Evolutionary conservation across 2,888 invertebrate species (phyloP), one percentile per base, ranked within the genome.

Genomic region (Pycnomerus fuliginosus): DNA sequence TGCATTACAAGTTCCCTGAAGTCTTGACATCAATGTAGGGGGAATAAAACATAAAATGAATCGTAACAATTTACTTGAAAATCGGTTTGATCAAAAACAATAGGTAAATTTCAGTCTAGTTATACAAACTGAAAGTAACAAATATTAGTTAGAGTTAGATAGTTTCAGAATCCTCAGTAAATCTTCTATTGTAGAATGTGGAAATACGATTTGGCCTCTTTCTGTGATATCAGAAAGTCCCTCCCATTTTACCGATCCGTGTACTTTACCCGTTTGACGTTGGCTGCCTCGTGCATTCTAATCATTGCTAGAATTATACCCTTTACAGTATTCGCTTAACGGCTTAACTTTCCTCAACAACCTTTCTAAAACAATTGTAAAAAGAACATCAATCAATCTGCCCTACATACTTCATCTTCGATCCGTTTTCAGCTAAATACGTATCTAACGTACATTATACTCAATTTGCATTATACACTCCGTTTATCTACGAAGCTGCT

Each of bases 241-340:
- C 42, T 12, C 43, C 43, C 43, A 35, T 48, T 43, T 39, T 32
- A 43, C 17, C 27, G 48, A 47, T 43, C 27, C 48, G 43, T 48
- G 43, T 38, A 48, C 42, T 48, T 47, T 29, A 30, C 39, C 16
- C 47, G 42, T 47, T 47, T 42, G 38, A 47, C 40, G 47, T 42
- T 34, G 20, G 47, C 24, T 37, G 47, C 37, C 36, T 25, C 33
- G 27, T 47, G 47, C 47, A 48, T 48, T 43, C 43, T 48, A 43
- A 48, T 48, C 47, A 34, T 36, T 33, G 25, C 27, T 28, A 28
- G 45, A 45, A 35, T 45, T 45, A 45, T 35, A 41, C 31, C 41
- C 13, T 29, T 34, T 20, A 25, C 31, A 33, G 15, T 17, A 14
- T 40, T 41, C 41, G 34, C 27, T 35, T 41, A 41, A 31, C 41